Conservation (phyloP, 2,797 vertebrate genomes). For the Hippocampus kuda region DNA sequence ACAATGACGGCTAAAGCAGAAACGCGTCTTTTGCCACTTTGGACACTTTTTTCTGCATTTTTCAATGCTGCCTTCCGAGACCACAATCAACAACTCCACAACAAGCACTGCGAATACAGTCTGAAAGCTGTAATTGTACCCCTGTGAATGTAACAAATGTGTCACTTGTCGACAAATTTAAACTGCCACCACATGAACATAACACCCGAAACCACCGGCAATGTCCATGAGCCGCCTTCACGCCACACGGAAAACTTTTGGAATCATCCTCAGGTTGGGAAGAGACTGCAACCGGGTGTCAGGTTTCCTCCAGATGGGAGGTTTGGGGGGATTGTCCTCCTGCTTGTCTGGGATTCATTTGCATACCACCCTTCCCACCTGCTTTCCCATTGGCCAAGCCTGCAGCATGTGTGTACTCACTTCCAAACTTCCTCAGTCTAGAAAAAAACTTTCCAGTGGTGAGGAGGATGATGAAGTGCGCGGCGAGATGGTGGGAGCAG, state of each 20-base stretch:
- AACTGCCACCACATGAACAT: background rate
- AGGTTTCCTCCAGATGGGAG: slow-evolving; percentile 47
- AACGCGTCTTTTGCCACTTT: background rate
- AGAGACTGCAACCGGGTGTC: slow-evolving; percentile 35
- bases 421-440: slow-evolving; percentile 50
- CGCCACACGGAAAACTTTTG: background rate
- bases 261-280: slow-evolving; percentile 17
- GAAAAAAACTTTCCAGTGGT: slow-evolving; percentile 39
- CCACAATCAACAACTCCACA: background rate
- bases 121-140: slow-evolving; percentile 1
- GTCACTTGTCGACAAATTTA: background rate
- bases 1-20: background rate
- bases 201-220: background rate
- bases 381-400: slow-evolving; percentile 49
- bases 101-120: background rate
- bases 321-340: slow-evolving; percentile 30
- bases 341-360: slow-evolving; percentile 27
- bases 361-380: slow-evolving; percentile 38
- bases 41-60: background rate
- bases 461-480: slow-evolving; percentile 23
- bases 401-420: slow-evolving; percentile 43
- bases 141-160: background rate
- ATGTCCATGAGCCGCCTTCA: background rate
- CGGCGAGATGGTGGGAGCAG: slow-evolving; percentile 21
- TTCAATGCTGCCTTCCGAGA: background rate